Percentiles rank a stretch among this genome's conserved stretches.
phyloP scores from a whole-genome alignment of 2,113 vertebrate genomes.

The Anolis sagrei region DNA sequence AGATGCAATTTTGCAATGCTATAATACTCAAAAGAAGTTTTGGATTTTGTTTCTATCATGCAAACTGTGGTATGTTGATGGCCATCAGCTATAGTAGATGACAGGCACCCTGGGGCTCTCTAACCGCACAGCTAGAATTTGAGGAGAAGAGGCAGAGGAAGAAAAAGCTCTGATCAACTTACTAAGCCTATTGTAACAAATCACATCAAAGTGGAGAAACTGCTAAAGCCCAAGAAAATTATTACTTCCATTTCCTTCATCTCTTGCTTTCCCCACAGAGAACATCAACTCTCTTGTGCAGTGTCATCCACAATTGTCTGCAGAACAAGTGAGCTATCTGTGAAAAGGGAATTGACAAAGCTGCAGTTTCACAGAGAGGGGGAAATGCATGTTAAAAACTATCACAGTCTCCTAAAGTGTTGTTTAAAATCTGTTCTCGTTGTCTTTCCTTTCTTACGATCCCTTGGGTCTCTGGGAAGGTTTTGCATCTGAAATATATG shows the following conservation, averaged over 20 bases:
- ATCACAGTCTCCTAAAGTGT: not conserved
- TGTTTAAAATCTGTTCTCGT: not conserved
- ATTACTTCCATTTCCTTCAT: slow-evolving; percentile 56
- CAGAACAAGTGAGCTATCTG: not conserved
- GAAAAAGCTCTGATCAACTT: slow-evolving; percentile 39
- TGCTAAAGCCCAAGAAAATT: slow-evolving; percentile 52
- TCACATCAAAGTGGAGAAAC: slow-evolving; percentile 46
- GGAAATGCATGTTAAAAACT: not conserved
- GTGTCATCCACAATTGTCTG: not conserved
- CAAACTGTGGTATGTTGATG: slow-evolving; percentile 50
- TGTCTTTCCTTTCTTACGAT: not conserved
- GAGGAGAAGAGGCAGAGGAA: slow-evolving; percentile 12
- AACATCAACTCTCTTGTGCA: not conserved
- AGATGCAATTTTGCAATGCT: slow-evolving; percentile 45
- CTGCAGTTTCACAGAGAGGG: not conserved
- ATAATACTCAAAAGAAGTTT: slow-evolving; percentile 3
- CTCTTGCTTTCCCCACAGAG: fast-evolving
- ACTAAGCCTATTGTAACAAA: slow-evolving; percentile 48
- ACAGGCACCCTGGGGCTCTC: slow-evolving; percentile 46
- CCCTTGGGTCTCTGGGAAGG: not conserved
- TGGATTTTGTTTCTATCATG: slow-evolving; percentile 45
- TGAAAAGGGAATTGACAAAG: not conserved
- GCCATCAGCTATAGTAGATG: slow-evolving; percentile 52
- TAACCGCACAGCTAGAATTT: slow-evolving; percentile 40
- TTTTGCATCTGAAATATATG: too few relatives aligned